Evolutionary conservation across 2,888 invertebrate genomes (phyloP).

Genomic region (Odontocolon sp.): DNA sequence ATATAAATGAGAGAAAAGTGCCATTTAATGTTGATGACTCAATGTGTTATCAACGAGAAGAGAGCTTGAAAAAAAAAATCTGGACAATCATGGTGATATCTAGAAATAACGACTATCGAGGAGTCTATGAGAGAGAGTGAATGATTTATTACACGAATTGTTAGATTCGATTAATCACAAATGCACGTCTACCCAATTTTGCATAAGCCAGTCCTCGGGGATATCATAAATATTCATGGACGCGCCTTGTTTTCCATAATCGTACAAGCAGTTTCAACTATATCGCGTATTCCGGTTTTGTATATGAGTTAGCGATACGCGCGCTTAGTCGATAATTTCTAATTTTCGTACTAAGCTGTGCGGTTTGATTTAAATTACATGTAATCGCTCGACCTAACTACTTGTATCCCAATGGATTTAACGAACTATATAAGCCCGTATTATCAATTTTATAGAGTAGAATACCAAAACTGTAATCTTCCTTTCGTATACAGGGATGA

Average conservation of each 20-base stretch:
- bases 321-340: constrained; percentile 46
- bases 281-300: no score
- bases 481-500: background rate
- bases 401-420: constrained; percentile 1
- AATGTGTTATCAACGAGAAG: no score
- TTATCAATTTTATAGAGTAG: constrained; percentile 30
- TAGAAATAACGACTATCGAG: background rate
- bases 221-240: constrained; percentile 46
- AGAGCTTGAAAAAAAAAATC: constrained; percentile 7
- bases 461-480: background rate
- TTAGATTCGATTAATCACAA: constrained; percentile 42
- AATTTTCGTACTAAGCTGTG: constrained; percentile 17
- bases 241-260: constrained; percentile 26
- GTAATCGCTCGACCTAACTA: constrained; percentile 22
- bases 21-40: no score
- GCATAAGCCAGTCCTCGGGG: constrained; percentile 32
- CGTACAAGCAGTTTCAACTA: constrained; percentile 26
- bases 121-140: background rate
- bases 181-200: constrained; percentile 27
- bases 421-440: background rate
- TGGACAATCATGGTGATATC: background rate
- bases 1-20: no score
- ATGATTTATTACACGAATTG: constrained; percentile 34
- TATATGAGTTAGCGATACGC: no score
- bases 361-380: constrained; percentile 27